Conservation (phyloP, 2,888 invertebrate species). For the Stenichneumon culpator region DNA sequence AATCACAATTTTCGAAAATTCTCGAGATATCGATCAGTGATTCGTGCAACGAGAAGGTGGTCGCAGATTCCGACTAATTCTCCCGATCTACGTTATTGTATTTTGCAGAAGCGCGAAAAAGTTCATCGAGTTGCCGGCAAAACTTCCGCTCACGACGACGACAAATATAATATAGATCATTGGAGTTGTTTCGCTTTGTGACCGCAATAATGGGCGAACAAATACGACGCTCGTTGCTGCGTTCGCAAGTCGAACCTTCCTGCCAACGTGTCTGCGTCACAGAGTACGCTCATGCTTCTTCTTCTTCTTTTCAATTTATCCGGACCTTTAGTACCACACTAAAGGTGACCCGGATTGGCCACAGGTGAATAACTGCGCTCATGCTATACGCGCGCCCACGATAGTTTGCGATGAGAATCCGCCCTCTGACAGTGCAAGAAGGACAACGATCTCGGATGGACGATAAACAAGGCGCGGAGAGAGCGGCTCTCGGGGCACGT, state of each 20-base stretch:
- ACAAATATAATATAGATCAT: slow-evolving; percentile 16
- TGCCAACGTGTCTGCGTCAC: slow-evolving; percentile 46
- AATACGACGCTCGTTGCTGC: slow-evolving; percentile 82
- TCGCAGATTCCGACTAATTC: not conserved
- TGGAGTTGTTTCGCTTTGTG: slow-evolving; percentile 84
- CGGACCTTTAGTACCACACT: no score
- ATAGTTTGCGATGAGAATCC: not conserved
- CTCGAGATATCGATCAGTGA: no score
- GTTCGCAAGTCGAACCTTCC: slow-evolving; percentile 79
- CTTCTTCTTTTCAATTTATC: no score
- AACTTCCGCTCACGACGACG: not conserved
- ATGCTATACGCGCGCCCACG: not conserved
- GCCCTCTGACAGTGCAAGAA: not conserved
- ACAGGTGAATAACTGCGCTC: no score
- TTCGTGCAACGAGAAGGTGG: no score
- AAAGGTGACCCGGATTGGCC: no score
- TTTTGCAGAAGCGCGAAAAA: not conserved
- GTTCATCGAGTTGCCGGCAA: not conserved
- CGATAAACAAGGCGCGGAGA: not conserved
- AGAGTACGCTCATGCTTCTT: not conserved
- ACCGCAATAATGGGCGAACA: slow-evolving; percentile 85
- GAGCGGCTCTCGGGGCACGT: not conserved
- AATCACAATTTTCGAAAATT: no score
- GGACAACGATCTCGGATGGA: not conserved
- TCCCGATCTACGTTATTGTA: not conserved